Evolutionary conservation across 2,113 vertebrate genomes (phyloP).

Genomic region (Campylomormyrus tamandua): DNA sequence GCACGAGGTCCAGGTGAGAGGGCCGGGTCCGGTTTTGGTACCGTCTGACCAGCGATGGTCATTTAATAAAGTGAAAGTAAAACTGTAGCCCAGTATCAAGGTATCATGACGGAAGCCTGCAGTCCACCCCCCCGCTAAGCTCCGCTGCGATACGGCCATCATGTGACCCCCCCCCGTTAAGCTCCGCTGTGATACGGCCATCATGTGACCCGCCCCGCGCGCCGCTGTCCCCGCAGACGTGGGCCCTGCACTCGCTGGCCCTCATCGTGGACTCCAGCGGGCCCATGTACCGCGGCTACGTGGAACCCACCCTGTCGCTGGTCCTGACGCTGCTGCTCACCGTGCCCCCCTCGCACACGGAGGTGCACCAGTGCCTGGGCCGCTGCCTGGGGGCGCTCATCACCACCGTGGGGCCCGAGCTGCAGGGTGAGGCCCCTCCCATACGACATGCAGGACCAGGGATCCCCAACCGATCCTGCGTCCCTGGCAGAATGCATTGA

Average conservation of each 20-base stretch:
- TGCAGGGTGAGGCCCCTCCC: conserved; percentile 72
- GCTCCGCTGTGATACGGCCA: not conserved
- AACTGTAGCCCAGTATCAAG: not conserved
- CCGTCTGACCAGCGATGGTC: not conserved
- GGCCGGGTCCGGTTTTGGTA: not conserved
- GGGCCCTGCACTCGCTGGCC: conserved; percentile 95
- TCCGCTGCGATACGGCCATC: too few relatives aligned
- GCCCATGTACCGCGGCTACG: conserved; percentile 96
- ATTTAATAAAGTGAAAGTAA: not conserved
- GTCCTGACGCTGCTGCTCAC: conserved; percentile 91
- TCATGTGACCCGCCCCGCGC: not conserved
- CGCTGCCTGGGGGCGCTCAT: conserved; percentile 94
- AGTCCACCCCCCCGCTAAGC: too few relatives aligned
- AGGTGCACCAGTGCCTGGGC: conserved; percentile 95
- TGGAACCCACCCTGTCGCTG: conserved; percentile 90
- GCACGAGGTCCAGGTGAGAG: conserved; percentile 89
- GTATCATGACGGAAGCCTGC: not conserved
- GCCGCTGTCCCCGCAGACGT: conserved; percentile 64
- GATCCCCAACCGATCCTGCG: not conserved
- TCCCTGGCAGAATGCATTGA: not conserved
- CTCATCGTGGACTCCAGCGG: conserved; percentile 97
- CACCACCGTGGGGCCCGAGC: conserved; percentile 93
- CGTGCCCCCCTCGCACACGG: conserved; percentile 89
- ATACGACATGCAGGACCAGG: not conserved
- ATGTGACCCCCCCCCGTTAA: not conserved